Base-by-base conservation (phyloP, 2,888 invertebrate genomes). In the Megalurothrips usitatus region DNA sequence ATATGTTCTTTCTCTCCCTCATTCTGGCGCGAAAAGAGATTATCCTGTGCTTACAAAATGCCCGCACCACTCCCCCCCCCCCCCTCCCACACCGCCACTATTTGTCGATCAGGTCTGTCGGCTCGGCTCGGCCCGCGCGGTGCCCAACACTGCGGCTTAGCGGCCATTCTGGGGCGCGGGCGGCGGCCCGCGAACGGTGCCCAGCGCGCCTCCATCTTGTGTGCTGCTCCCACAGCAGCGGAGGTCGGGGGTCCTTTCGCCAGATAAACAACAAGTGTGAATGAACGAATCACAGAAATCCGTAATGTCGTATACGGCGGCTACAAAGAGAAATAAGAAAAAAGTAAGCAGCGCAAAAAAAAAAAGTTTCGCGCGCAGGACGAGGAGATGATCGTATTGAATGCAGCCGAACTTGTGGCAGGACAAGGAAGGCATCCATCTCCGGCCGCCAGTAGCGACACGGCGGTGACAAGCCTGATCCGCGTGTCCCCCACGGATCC, bases 211-310 rank as follows among this genome's bases (percentile, higher is more conserved):
- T 58, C 58, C 58, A 58, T 58, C 14, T 58, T 58, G 4, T 43
- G 34, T 43, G 6, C 34, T 6, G 34, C 34, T 43, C 34, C 34
- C 34, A 43, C 34, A 43, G 58, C 34, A 43, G 58, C 23, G 23
- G 68, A 68, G 68, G 23, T 23, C 23, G 23, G 23, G 63, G n/a
- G 17, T 11, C n/a, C n/a, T n/a, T n/a, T 23, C 12, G 68, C 68
- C 23, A 9, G 68, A 75, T 75, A 75, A 75, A 75, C 68, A 75
- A 26, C 68, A 75, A 75, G 68, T 75, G 68, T 75, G 68, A 75
- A 75, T 75, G 68, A 58, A 11, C 68, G 19, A 12, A 52, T 52
- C 58, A 14, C 17, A 17, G 14, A 12, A 58, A n/a, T 52, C 58
- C 6, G 12, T 14, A 58, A 58, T 17, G 58, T 0, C 14, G 6